Percentiles rank a stretch among this genome's conserved stretches.
Conservation (phyloP, 2,888 invertebrate genomes). For the Allophyes oxyacanthae region DNA sequence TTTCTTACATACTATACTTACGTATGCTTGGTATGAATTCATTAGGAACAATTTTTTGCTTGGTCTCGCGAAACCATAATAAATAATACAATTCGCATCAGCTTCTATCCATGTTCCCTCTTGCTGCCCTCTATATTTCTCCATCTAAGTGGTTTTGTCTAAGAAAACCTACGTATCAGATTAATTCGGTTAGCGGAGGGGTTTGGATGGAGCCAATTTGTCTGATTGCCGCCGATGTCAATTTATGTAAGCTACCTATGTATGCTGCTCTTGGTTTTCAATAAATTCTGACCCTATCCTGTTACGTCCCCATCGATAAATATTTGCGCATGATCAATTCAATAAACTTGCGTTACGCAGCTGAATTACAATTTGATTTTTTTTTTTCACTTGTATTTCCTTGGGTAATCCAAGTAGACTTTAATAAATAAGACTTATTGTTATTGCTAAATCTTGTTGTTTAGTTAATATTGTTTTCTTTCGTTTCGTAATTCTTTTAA, state of each 20-base stretch:
- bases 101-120: slow-evolving; percentile 59
- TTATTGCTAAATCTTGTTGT: slow-evolving; percentile 11
- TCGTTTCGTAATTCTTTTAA: slow-evolving; percentile 42
- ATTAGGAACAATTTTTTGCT: slow-evolving; percentile 44
- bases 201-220: slow-evolving; percentile 88
- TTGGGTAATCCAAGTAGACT: slow-evolving; percentile 32
- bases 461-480: slow-evolving; percentile 19
- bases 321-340: slow-evolving; percentile 88
- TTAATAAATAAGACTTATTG: slow-evolving; percentile 25
- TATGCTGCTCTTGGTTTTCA: slow-evolving; percentile 80
- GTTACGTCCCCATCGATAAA: slow-evolving; percentile 86
- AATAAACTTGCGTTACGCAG: slow-evolving; percentile 79
- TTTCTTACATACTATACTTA: slow-evolving; percentile 32
- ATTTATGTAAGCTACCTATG: slow-evolving; percentile 84
- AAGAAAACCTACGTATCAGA: slow-evolving; percentile 87
- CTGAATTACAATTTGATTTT: slow-evolving; percentile 69
- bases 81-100: slow-evolving; percentile 67
- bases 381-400: slow-evolving; percentile 42
- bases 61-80: slow-evolving; percentile 46
- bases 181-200: slow-evolving; percentile 86
- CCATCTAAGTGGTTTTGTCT: slow-evolving; percentile 81
- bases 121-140: slow-evolving; percentile 70
- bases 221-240: slow-evolving; percentile 88
- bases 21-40: slow-evolving; percentile 39
- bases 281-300: slow-evolving; percentile 88